Evolutionary conservation across 2,113 vertebrate genomes (phyloP).

Genomic region (Prionailurus bengalensis): DNA sequence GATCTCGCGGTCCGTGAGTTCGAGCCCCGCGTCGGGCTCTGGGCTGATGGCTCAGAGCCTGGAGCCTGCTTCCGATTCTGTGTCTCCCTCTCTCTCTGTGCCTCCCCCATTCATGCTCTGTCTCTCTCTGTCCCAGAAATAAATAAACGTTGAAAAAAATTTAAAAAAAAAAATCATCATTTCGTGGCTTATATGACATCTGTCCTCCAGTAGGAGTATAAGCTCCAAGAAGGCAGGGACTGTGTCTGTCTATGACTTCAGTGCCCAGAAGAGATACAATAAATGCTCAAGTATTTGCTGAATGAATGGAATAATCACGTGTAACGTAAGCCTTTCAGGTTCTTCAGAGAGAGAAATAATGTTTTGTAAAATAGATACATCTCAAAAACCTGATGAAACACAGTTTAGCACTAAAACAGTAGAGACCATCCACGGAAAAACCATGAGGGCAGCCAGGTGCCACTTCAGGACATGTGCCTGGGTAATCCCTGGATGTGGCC

Average conservation of each 20-base stretch:
- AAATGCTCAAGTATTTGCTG: neutral
- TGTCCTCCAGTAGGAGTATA: neutral
- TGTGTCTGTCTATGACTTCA: neutral
- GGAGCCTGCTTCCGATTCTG: too few species aligned
- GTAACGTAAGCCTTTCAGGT: neutral
- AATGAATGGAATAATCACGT: neutral
- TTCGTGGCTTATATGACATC: neutral
- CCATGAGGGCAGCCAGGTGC: neutral
- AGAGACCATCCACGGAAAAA: neutral
- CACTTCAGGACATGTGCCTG: neutral
- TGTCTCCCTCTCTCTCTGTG: too few species aligned
- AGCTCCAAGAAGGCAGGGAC: neutral
- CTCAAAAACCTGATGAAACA: neutral
- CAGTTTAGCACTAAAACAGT: neutral
- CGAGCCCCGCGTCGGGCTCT: too few species aligned
- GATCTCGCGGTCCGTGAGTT: too few species aligned
- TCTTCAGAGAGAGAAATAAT: conserved; percentile 21
- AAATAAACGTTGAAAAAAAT: too few species aligned
- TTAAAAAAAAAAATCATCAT: neutral
- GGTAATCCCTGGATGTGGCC: neutral
- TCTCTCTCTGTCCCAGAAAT: too few species aligned
- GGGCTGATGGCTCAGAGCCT: too few species aligned
- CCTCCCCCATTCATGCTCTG: too few species aligned
- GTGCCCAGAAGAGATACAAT: neutral
- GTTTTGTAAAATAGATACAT: neutral